These are phyloP conservation scores for Lipophrys pholis DNA, from an alignment of 2,113 vertebrate genomes.

Conservation along the genomic window DNA sequence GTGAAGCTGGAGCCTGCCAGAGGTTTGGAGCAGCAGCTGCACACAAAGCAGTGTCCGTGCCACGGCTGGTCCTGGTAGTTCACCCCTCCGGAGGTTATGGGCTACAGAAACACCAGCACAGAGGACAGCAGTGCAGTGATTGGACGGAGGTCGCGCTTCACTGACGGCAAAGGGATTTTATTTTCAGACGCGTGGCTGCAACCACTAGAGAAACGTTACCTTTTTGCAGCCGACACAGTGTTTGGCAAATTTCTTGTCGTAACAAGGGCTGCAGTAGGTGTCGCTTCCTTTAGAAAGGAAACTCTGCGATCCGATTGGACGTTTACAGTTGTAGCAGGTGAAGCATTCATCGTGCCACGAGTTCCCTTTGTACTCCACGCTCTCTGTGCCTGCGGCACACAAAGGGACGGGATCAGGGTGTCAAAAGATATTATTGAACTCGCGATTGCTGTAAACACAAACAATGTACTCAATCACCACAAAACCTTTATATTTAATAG, in stretches of 20 bases:
- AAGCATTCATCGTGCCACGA: constrained; percentile 97
- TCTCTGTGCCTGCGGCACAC: constrained; percentile 86
- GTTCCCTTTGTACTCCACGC: constrained; percentile 95
- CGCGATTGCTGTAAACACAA: too few species aligned
- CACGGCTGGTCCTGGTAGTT: constrained; percentile 97
- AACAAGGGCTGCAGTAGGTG: constrained; percentile 92
- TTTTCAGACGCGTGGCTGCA: too few species aligned
- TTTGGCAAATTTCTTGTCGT: constrained; percentile 95
- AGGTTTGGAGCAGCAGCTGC: constrained; percentile 90
- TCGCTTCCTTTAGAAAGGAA: constrained; percentile 94
- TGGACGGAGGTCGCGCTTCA: too few species aligned
- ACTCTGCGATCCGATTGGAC: constrained; percentile 91
- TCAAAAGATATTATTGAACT: too few species aligned
- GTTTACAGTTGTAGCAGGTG: constrained; percentile 91
- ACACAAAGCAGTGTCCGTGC: constrained; percentile 95
- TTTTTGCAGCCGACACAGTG: constrained; percentile 94
- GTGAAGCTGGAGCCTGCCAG: constrained; percentile 93
- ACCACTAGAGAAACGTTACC: constrained; percentile 64
- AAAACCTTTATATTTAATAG: too few species aligned
- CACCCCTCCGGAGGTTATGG: constrained; percentile 94
- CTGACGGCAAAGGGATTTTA: too few species aligned
- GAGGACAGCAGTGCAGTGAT: not conserved
- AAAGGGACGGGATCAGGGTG: not conserved
- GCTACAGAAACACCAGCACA: constrained; percentile 74
- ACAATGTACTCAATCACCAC: too few species aligned